Conservation (phyloP, 1,140 invertebrate genomes). For the Nasonia vitripennis region DNA sequence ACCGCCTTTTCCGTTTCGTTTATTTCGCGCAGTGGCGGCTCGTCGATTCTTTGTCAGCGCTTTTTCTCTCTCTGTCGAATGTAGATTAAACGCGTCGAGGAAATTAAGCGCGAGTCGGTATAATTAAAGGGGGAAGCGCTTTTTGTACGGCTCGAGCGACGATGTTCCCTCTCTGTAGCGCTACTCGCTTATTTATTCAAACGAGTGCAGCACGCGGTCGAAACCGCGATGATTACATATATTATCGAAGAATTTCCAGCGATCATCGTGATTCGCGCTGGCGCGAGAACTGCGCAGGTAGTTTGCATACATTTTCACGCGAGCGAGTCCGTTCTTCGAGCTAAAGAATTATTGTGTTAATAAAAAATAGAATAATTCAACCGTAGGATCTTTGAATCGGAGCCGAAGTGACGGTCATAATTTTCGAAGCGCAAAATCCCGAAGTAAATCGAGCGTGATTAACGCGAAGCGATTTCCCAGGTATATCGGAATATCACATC, state of each 20-base stretch:
- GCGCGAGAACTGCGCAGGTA: not conserved
- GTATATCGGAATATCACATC: constrained; percentile 14
- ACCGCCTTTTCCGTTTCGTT: not conserved
- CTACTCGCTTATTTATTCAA: constrained; percentile 28
- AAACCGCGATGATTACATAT: not conserved
- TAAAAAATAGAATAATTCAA: not conserved
- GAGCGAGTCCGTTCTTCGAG: too few species aligned
- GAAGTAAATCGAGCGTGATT: not conserved
- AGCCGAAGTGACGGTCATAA: not conserved
- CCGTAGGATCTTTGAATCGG: not conserved
- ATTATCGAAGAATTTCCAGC: constrained; percentile 20
- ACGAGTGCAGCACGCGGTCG: not conserved
- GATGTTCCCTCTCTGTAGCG: not conserved
- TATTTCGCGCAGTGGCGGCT: not conserved
- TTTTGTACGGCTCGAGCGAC: not conserved
- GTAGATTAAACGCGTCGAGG: constrained; percentile 8
- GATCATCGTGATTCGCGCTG: not conserved
- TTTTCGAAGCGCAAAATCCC: not conserved
- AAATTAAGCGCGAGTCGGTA: constrained; percentile 25
- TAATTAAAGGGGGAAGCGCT: constrained; percentile 22
- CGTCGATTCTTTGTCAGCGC: constrained; percentile 22
- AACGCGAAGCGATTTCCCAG: not conserved
- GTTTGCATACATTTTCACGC: too few species aligned
- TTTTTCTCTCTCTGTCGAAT: not conserved
- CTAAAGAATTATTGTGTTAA: not conserved